Evolutionary conservation across 2,113 vertebrate genomes (phyloP).

Genomic region (Scalopus aquaticus): DNA sequence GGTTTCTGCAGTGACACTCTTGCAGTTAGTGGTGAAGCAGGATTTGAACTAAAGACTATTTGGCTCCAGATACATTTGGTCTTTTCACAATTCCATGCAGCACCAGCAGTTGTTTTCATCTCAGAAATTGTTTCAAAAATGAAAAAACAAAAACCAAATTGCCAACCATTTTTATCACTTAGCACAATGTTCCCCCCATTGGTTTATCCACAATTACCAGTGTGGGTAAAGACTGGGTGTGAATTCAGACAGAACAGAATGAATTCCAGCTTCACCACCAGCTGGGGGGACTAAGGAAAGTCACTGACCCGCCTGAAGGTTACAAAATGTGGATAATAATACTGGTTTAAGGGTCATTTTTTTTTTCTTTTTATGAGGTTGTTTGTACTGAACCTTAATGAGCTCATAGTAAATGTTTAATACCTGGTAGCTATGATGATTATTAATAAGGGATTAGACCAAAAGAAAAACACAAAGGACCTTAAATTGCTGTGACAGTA

Average conservation of each 20-base stretch:
- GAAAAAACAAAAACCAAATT: background rate
- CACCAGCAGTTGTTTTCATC: background rate
- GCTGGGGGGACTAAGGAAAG: background rate
- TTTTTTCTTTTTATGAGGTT: background rate
- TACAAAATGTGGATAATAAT: background rate
- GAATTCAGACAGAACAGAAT: background rate
- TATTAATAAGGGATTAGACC: background rate
- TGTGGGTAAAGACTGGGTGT: background rate
- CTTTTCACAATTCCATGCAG: background rate
- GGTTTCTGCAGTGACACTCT: background rate
- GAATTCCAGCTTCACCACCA: background rate
- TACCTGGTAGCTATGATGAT: background rate
- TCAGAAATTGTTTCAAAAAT: background rate
- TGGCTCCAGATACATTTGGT: background rate
- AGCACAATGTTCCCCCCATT: background rate
- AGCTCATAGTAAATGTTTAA: background rate
- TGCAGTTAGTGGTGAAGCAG: background rate
- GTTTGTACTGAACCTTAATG: background rate
- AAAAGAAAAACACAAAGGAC: slow-evolving; percentile 2
- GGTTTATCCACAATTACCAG: background rate
- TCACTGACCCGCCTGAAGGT: background rate
- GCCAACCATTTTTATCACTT: background rate
- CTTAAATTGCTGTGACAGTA: slow-evolving; percentile 11
- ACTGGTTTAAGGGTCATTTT: background rate
- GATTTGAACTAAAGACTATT: slow-evolving; percentile 20